Evolutionary conservation across 2,113 vertebrate genomes (phyloP), one percentile per base, ranked within the genome.

Genomic region (Gnathonemus echidnorhynchus): DNA sequence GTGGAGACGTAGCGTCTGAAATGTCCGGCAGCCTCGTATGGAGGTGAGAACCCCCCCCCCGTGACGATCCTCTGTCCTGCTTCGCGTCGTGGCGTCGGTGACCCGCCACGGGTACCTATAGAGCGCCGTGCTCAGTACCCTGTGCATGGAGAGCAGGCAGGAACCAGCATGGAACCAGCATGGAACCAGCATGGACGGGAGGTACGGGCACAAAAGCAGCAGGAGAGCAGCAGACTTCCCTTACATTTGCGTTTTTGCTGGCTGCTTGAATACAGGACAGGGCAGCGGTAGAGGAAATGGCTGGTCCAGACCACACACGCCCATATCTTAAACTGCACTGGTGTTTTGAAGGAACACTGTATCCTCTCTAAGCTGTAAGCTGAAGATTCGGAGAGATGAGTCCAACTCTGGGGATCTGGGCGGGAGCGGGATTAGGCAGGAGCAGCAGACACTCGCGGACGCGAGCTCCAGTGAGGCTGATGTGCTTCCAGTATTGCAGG

Each of bases 401-500:
- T 27, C 52, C 52, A 45, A 4, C 49, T 15, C 11, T 7, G 27
- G 11, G 39, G 50, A 39, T 35, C 86, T 42, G 86, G 56, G 86
- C 17, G 7, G 4, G 31, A 45, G 15, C 9, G 52, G 53, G 31
- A 88, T 27, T 27, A 3, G 3, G n/a, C 9, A 2, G n/a, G 21
- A 35, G 27, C 11, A 11, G 15, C 27, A 62, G 24, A 13, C 5
- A 9, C 31, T 83, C 19, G 27, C 0, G 5, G 35, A 39, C 49
- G 1, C 3, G 15, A 53, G 31, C 11, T 9, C 24, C 24, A 1
- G 86, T 52, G 39, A 42, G 49, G 88, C 70, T 42, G 27, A 42
- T 46, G 87, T 45, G 87, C 53, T 88, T 88, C 58, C 87, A 45
- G 87, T 66, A 66, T 88, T 88, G 53, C 87, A 66, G 56, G 39